Evolutionary conservation across 30 jellyfish, hydroid and myxozoan genomes (phyloP).

Genomic region (Turritopsis dohrnii): DNA sequence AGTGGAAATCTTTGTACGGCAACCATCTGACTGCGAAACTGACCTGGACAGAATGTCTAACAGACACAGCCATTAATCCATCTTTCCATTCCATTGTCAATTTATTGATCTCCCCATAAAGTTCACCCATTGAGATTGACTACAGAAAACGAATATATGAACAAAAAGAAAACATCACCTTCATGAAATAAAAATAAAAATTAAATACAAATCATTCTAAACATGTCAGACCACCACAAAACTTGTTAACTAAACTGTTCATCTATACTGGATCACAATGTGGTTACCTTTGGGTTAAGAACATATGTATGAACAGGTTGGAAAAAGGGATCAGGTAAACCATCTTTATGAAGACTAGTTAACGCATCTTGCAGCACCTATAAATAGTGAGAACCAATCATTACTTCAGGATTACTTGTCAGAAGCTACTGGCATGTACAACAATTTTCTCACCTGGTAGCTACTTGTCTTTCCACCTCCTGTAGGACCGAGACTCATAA

Average conservation of each 20-base stretch:
- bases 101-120: slow-evolving; percentile 82
- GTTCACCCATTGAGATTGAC: slow-evolving; percentile 91
- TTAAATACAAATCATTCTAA: too few relatives aligned
- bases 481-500: slow-evolving; percentile 96
- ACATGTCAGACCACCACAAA: too few relatives aligned
- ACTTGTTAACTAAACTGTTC: too few relatives aligned
- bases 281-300: slow-evolving; percentile 95
- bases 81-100: slow-evolving; percentile 92
- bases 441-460: slow-evolving; percentile 80
- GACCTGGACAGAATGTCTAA: slow-evolving; percentile 89
- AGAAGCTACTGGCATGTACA: too few relatives aligned
- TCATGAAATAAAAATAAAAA: neutral
- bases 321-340: slow-evolving; percentile 58
- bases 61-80: slow-evolving; percentile 87
- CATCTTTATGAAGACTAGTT: slow-evolving; percentile 48
- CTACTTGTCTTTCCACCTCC: slow-evolving; percentile 98
- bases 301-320: slow-evolving; percentile 88
- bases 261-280: too few relatives aligned
- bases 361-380: slow-evolving; percentile 85
- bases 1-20: too few relatives aligned
- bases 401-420: too few relatives aligned
- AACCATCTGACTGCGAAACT: neutral
- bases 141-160: neutral
- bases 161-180: neutral
- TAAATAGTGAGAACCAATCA: too few relatives aligned